Evolutionary conservation across 2,797 vertebrate species (phyloP).

Genomic region (Falco cherrug): DNA sequence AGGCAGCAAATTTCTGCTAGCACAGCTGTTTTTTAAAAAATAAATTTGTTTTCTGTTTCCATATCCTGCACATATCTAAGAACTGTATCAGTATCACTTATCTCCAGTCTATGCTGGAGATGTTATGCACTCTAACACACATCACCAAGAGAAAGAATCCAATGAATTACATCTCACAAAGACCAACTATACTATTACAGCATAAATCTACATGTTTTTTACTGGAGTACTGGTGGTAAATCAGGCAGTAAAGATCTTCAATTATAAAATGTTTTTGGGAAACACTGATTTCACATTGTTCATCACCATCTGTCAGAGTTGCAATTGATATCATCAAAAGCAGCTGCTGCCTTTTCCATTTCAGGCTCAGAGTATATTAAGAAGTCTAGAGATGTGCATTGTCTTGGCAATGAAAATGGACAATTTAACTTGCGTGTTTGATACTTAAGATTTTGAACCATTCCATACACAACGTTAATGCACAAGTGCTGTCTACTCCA

Average conservation of each 20-base stretch:
- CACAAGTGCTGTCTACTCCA: background rate
- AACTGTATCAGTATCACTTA: background rate
- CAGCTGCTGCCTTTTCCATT: slow-evolving; percentile 50
- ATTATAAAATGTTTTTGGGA: slow-evolving; percentile 31
- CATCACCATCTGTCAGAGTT: slow-evolving; percentile 16
- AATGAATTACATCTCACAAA: background rate
- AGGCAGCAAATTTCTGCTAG: slow-evolving; percentile 16
- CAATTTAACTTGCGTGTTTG: background rate
- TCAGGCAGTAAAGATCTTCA: slow-evolving; percentile 6
- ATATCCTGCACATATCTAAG: background rate
- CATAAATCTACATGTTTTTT: slow-evolving; percentile 62
- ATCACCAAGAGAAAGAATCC: background rate
- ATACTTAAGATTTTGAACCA: background rate
- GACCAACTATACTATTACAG: background rate
- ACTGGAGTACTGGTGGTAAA: slow-evolving; percentile 27
- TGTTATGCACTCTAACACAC: background rate
- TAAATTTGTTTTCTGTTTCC: background rate
- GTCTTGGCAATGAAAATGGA: background rate
- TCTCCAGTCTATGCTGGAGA: background rate
- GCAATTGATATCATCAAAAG: slow-evolving; percentile 26
- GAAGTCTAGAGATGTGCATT: background rate
- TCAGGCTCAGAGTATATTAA: background rate
- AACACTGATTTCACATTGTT: slow-evolving; percentile 64
- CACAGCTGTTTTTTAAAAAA: background rate
- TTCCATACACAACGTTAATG: background rate